Conservation (phyloP, 2,888 invertebrate species). For the Yponomeuta evonymella region DNA sequence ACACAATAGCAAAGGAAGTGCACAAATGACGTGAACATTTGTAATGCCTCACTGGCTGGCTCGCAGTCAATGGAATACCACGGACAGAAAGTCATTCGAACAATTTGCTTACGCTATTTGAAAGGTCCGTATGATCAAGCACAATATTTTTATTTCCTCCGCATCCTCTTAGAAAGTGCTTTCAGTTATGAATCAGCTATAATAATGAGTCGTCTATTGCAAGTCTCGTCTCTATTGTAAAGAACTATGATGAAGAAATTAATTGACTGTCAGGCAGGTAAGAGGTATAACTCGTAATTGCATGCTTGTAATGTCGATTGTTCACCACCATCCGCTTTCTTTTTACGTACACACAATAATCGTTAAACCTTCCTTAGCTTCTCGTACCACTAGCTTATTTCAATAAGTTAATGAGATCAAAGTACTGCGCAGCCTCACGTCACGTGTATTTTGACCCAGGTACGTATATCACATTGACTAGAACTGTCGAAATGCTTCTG, state of each 20-base stretch:
- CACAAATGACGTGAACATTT: not conserved
- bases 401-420: not conserved
- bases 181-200: slow-evolving; percentile 26
- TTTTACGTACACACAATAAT: slow-evolving; percentile 26
- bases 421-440: not conserved
- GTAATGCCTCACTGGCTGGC: not conserved
- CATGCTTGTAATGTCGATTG: slow-evolving; percentile 34
- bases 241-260: slow-evolving; percentile 33
- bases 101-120: not conserved
- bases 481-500: too few relatives aligned
- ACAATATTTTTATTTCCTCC: slow-evolving; percentile 6
- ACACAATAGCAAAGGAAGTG: slow-evolving; percentile 3
- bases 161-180: slow-evolving; percentile 18
- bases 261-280: slow-evolving; percentile 38
- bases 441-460: not conserved
- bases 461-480: not conserved
- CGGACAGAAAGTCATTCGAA: not conserved
- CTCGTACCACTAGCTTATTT: not conserved
- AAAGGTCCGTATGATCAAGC: slow-evolving; percentile 2
- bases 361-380: not conserved
- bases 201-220: slow-evolving; percentile 37
- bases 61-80: not conserved
- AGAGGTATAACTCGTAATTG: slow-evolving; percentile 31
- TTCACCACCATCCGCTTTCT: slow-evolving; percentile 37
- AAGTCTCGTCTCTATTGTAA: slow-evolving; percentile 14